Conservation (phyloP, 2,888 invertebrate species). For the Dryomyza anilis region DNA sequence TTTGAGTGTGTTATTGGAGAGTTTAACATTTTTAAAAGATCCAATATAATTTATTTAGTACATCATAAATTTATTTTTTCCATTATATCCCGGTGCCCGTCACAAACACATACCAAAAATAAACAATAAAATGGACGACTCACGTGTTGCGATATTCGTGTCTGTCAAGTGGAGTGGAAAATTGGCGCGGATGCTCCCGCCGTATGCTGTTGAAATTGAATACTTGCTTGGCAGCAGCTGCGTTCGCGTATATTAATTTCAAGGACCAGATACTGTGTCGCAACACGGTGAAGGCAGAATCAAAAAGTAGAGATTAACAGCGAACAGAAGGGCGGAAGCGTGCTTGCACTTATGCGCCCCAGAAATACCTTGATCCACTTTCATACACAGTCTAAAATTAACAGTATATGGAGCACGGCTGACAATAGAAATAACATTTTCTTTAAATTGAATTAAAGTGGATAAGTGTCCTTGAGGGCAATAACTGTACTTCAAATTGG, state of each 20-base stretch:
- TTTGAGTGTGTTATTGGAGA: too few species aligned
- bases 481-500: not conserved
- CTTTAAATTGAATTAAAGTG: slow-evolving; percentile 12
- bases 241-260: too few species aligned
- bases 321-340: not conserved
- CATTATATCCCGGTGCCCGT: too few species aligned
- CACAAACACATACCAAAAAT: too few species aligned
- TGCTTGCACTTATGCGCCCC: slow-evolving; percentile 8
- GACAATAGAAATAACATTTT: slow-evolving; percentile 12
- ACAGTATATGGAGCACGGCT: not conserved
- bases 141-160: too few species aligned
- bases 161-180: not conserved
- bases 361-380: slow-evolving; percentile 22
- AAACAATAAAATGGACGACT: too few species aligned
- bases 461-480: slow-evolving; percentile 2
- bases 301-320: not conserved
- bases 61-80: too few species aligned
- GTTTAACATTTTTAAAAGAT: too few species aligned
- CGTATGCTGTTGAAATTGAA: too few species aligned
- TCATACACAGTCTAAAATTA: not conserved
- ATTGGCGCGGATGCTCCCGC: not conserved
- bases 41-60: too few species aligned
- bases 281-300: not conserved
- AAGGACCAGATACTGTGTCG: not conserved
- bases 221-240: too few species aligned